These are phyloP conservation scores for Brachylomia viminalis DNA, from an alignment of 2,888 invertebrate genomes.

Conservation along the genomic window DNA sequence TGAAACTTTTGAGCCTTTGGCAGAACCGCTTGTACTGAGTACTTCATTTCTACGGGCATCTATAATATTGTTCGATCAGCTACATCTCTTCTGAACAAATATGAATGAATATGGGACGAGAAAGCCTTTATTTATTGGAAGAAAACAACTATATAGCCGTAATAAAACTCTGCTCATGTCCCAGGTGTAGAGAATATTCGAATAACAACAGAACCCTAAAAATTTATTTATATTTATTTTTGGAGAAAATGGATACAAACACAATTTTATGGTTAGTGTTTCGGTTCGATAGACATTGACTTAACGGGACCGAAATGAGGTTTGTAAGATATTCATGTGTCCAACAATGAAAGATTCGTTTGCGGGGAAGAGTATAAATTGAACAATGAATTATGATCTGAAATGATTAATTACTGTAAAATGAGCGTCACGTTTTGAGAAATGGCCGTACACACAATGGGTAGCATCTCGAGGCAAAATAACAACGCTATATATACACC, in stretches of 20 bases:
- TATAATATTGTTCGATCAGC: constrained; percentile 11
- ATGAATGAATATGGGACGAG: constrained; percentile 35
- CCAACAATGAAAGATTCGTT: constrained; percentile 11
- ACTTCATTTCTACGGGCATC: constrained; percentile 5
- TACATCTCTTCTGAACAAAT: constrained; percentile 23
- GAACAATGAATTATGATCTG: constrained; percentile 37
- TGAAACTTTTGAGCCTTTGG: constrained; percentile 7
- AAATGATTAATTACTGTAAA: constrained; percentile 53
- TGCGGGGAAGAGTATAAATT: constrained; percentile 16
- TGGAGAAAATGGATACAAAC: constrained; percentile 59
- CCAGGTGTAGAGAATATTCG: constrained; percentile 61
- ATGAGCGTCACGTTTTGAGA: constrained; percentile 45
- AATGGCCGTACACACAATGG: constrained; percentile 40
- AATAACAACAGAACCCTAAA: constrained; percentile 54
- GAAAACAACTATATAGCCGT: constrained; percentile 56
- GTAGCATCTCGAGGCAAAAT: constrained; percentile 25
- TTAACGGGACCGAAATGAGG: constrained; percentile 4
- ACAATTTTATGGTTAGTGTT: constrained; percentile 54
- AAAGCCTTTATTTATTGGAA: constrained; percentile 47
- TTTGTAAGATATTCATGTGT: constrained; percentile 9
- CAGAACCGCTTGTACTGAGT: neutral
- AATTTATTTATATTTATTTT: constrained; percentile 58
- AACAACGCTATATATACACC: constrained; percentile 19
- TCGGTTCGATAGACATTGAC: constrained; percentile 21
- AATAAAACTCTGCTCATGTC: constrained; percentile 62